Evolutionary conservation across 2,888 invertebrate genomes (phyloP), one percentile per base, ranked within the genome.

Genomic region (Drosophila putrida): DNA sequence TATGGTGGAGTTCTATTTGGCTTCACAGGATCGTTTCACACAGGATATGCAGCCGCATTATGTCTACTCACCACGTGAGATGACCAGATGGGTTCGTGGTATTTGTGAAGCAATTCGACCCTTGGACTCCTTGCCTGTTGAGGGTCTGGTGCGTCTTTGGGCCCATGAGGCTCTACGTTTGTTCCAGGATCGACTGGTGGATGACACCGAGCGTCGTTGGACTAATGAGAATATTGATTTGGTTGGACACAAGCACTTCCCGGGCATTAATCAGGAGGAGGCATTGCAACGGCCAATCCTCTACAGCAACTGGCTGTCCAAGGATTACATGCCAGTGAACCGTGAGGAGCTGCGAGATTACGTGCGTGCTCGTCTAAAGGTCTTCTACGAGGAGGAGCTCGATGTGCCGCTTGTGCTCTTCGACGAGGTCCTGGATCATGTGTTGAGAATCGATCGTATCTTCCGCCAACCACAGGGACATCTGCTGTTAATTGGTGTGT

Each of bases 31-130:
- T 92, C 94, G 96, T 58, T 99, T 99, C 93, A 99, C 99, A 0
- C 99, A 99, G 93, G 99, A 99, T 93, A 99, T 99, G 98, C 99
- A 99, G 93, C 99, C 99, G 0, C 99, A 99, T 93, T 99, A 99
- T 92, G 99, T 99, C 0, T 99, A 99, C 93, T 99, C 99, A 62
- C 99, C 99, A 9, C 94, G 98, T 90, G 99, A 99, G 93, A 98
- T 99, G 98, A 99, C 99, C 0, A 94, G 99, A 90, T 99, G 99
- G 99, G 99, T 99, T 59, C 95, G 99, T 71, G 99, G 99, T 75
- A 99, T 99, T 82, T 99, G 98, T 92, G 99, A 99, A 93, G 99
- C 99, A 9, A 97, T 99, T 72, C 95, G 98, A 71, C 99, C 99
- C 0, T 93, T 99, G 50, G 99, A 99, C 91, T 96, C 95, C 71